Evolutionary conservation across 2,888 invertebrate species (phyloP).

Genomic region (Eutolmus rufibarbis): DNA sequence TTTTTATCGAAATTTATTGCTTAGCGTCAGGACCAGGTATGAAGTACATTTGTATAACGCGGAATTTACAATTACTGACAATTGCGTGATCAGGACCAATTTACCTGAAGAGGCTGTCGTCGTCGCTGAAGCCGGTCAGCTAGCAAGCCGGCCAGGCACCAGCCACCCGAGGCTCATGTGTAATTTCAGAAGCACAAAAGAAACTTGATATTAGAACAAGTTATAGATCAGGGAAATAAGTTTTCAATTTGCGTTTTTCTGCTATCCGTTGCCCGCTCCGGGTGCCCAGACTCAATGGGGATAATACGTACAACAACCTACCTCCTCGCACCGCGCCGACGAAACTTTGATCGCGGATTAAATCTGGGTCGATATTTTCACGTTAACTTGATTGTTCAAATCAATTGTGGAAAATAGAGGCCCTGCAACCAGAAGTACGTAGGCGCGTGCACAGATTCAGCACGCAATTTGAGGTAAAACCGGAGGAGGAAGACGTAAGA

Average conservation of each 20-base stretch:
- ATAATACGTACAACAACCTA: neutral
- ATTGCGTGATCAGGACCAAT: constrained; percentile 37
- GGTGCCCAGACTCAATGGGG: neutral
- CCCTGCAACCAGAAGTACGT: neutral
- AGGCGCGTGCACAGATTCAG: neutral
- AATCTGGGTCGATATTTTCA: constrained; percentile 15
- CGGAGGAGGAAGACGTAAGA: neutral
- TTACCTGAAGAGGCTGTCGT: constrained; percentile 24
- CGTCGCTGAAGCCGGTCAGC: neutral
- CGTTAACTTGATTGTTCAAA: neutral
- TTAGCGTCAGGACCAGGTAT: constrained; percentile 34
- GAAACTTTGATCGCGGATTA: neutral
- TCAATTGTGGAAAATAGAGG: neutral
- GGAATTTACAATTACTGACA: constrained; percentile 37
- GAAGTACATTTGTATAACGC: constrained; percentile 37
- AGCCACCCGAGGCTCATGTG: neutral
- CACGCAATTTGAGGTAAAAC: neutral
- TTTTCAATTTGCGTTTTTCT: constrained; percentile 19
- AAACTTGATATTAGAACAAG: constrained; percentile 35
- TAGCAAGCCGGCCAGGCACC: neutral
- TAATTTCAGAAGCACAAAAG: constrained; percentile 38
- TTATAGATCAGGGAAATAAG: constrained; percentile 33
- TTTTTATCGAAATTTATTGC: constrained; percentile 35
- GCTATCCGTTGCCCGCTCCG: neutral
- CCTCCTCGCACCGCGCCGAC: neutral